phyloP scores from a whole-genome alignment of 2,797 vertebrate genomes.

The Parauchenoglanis ngamensis region DNA sequence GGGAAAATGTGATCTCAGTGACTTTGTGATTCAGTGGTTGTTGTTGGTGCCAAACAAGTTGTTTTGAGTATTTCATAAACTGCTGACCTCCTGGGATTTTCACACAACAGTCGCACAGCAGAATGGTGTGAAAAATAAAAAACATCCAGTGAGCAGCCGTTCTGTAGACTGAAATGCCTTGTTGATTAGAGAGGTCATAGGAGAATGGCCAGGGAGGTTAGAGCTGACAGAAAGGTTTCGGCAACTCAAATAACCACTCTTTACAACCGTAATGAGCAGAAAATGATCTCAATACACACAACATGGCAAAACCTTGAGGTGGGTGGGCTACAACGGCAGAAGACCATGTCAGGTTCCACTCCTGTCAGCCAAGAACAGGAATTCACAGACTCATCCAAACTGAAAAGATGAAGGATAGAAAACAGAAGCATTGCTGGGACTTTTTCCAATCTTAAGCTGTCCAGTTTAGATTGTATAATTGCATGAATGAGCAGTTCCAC shows the following conservation, averaged over 20 bases:
- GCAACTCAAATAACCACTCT: neutral
- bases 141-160: neutral
- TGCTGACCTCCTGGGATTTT: neutral
- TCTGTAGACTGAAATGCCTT: neutral
- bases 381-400: neutral
- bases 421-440: neutral
- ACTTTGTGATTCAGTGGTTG: neutral
- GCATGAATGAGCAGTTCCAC: neutral
- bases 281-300: neutral
- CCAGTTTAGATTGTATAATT: neutral
- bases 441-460: neutral
- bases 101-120: neutral
- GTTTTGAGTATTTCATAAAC: neutral
- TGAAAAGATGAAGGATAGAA: neutral
- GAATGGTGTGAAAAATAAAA: neutral
- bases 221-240: neutral
- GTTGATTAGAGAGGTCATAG: neutral
- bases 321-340: neutral
- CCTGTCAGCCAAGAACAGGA: neutral
- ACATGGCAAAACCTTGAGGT: neutral
- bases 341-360: neutral
- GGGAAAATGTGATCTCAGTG: neutral
- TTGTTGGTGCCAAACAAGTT: neutral
- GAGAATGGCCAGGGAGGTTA: neutral
- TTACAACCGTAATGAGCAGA: neutral